These are phyloP conservation scores for Percopsis transmontana DNA, from an alignment of 2,113 vertebrate species.

Conservation along the genomic window DNA sequence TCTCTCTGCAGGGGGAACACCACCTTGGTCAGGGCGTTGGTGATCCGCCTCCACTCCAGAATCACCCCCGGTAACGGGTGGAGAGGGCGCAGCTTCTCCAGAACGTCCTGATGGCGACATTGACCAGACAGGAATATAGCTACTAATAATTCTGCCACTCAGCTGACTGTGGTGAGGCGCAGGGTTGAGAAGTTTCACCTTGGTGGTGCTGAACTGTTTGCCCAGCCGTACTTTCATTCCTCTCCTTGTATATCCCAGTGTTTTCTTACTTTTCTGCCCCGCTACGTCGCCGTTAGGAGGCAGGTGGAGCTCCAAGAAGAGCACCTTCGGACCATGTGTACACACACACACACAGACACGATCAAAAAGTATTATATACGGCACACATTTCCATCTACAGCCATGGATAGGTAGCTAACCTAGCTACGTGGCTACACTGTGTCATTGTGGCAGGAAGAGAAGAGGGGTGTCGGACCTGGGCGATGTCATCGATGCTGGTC, in stretches of 20 bases:
- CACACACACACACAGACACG: neutral
- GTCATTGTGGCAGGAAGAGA: neutral
- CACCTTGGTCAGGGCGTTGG: constrained; percentile 93
- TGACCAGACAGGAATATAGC: too few relatives aligned
- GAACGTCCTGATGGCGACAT: constrained; percentile 81
- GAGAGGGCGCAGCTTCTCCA: constrained; percentile 88
- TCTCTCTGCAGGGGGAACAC: constrained; percentile 92
- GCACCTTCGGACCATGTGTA: constrained; percentile 79
- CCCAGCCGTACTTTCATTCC: constrained; percentile 72
- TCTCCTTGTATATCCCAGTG: constrained; percentile 88
- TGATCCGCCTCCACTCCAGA: constrained; percentile 95
- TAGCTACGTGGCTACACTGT: neutral
- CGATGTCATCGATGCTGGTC: constrained; percentile 89
- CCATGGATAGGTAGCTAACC: neutral
- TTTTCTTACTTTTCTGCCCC: constrained; percentile 84
- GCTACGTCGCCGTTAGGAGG: constrained; percentile 86
- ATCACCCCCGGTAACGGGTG: constrained; percentile 91
- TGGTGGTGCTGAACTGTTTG: constrained; percentile 92
- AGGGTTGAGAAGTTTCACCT: constrained; percentile 75
- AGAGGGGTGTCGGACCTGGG: constrained; percentile 79
- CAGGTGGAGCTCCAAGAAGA: constrained; percentile 93
- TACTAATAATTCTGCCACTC: neutral
- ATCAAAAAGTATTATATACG: too few relatives aligned
- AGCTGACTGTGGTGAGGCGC: neutral
- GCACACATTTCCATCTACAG: neutral